Base-by-base conservation (phyloP, 92 coral and sea anemone genomes). In the Epizoanthus stellaris region DNA sequence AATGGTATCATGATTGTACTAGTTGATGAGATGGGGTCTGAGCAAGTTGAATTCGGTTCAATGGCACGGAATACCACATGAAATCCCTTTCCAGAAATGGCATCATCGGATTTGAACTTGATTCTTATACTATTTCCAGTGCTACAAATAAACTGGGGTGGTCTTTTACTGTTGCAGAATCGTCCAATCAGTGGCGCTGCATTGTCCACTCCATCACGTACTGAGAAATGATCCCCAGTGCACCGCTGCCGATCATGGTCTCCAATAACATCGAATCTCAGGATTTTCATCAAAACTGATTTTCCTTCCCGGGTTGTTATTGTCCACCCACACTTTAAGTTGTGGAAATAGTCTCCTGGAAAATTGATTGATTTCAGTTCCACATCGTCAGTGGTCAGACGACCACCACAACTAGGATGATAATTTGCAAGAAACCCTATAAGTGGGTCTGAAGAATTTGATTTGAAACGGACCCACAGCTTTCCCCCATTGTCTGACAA, bases 391-490 rank as follows among this genome's bases (percentile, higher is more conserved):
- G 93, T 83, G 13, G 79, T 90, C 45, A 94, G 85, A 25, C 75
- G 84, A 13, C 80, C 86, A 20, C 89, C 93, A 81, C 93, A 93
- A 62, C 87, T 88, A 61, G 93, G 93, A 38, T 89, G 92, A 43
- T 90, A 90, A 60, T 85, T 81, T 11, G 94, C 90, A 70, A 94
- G 81, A 70, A 96, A 91, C 2, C 97, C 98, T 57, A 94, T 88
- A 56, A 89, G 85, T 8, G 94, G 87, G 52, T 90, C 90, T 5
- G 97, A 87, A 9, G 97, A 86, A 82, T 94, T 94, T 17, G 98
- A 87, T 84, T 81, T 93, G 85, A 87, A 96, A 42, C 89, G 91
- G 63, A 94, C 84, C 99, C 99, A 96, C 13, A 96, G 80, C 47
- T 88, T 87, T 60, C 91, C 75, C 15, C 92, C 89, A 67, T 56